phyloP scores from a whole-genome alignment of 2,888 invertebrate species.

The Lasioglossum pauxillum region DNA sequence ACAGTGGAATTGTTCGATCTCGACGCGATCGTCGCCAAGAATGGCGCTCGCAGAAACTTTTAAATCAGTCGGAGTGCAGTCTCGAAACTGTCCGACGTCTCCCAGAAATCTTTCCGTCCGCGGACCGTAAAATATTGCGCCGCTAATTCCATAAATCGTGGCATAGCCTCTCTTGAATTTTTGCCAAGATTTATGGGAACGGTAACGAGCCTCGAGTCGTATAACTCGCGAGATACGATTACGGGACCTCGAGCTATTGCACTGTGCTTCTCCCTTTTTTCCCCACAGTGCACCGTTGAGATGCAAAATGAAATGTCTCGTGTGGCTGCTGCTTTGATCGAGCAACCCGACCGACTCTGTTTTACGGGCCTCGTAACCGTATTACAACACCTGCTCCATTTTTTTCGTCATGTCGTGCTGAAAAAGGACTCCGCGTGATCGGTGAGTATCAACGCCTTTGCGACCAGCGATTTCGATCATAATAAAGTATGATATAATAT shows the following conservation, averaged over 20 bases:
- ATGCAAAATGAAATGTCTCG: neutral
- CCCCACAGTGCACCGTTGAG: neutral
- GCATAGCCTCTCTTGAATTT: conserved; percentile 51
- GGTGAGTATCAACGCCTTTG: neutral
- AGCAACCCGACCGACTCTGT: neutral
- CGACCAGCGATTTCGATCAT: neutral
- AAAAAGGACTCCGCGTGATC: neutral
- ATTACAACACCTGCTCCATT: neutral
- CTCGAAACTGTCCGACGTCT: neutral
- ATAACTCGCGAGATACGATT: conserved; percentile 43
- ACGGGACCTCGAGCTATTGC: conserved; percentile 17
- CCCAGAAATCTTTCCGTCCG: conserved; percentile 20
- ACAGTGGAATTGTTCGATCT: neutral
- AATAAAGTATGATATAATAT: neutral
- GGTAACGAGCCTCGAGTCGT: conserved; percentile 41
- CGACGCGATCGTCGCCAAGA: neutral
- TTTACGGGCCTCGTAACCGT: neutral
- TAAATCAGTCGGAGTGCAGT: neutral
- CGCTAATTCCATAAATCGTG: conserved; percentile 48
- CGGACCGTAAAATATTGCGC: conserved; percentile 23
- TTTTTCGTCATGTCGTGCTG: neutral
- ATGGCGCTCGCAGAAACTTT: neutral
- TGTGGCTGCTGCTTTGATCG: neutral
- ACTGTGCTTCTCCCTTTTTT: neutral
- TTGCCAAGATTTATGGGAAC: conserved; percentile 47